Base-by-base conservation (phyloP, 2,113 vertebrate species). In the Urocolius indicus region DNA sequence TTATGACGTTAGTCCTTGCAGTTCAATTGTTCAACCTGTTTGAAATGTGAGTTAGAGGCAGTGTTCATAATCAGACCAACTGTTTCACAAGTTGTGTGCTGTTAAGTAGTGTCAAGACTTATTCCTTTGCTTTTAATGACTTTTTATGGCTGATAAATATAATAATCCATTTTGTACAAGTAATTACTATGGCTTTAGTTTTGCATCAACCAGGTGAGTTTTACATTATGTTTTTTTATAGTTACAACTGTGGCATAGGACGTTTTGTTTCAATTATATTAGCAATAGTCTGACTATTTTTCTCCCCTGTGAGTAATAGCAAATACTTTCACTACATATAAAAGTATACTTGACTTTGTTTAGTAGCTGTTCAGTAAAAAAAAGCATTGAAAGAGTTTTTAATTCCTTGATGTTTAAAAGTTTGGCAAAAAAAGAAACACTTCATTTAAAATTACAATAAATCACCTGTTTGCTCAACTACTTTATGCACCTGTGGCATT, bases 191-290 rank as follows among this genome's bases (percentile, higher is more conserved):
- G 38, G 41, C 34, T 87, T 93, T 78, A 72, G 77, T 36, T 86
- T 92, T 94, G 6, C 4, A 29, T 80, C 67, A 83, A 43, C 32
- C 22, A 58, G 21, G 62, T 82, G 48, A 87, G 12, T 12, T 94
- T 90, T 65, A 55, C 30, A 24, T 48, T 12, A 72, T 72, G 38
- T 41, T 12, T 78, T 89, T 87, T 67, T 78, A 45, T 68, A 73
- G 71, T 79, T 72, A 61, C 65, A 73, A 16, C 63, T 89, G 13
- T 65, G 92, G 48, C 76, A 82, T 62, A 59, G 45, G 87, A 87
- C 54, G 75, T 52, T 88, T 94, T 72, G 16, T 92, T 97, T 95
- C 80, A 91, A 45, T 93, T 95, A 65, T 84, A 71, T 94, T 94
- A 94, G 82, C 65, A 89, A 85, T 19, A 29, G 76, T 67, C 27